Evolutionary conservation across 2,113 vertebrate species (phyloP).

Genomic region (Xenopus laevis): DNA sequence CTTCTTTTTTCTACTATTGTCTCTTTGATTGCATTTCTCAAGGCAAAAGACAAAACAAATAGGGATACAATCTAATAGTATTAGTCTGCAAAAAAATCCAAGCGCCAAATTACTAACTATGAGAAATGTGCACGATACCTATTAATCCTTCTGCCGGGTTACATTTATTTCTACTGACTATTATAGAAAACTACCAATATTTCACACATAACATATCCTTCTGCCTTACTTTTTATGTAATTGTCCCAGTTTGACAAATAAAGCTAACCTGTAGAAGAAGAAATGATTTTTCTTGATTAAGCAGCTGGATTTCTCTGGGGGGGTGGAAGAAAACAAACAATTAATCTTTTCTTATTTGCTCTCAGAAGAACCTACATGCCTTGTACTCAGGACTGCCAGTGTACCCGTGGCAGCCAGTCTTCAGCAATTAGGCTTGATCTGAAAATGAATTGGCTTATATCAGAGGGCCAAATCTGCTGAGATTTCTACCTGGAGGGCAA

Average conservation of each 20-base stretch:
- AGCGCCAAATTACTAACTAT: slow-evolving; percentile 72
- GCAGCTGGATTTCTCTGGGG: slow-evolving; percentile 82
- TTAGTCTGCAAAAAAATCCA: slow-evolving; percentile 70
- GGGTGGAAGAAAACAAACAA: slow-evolving; percentile 89
- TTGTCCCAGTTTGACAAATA: slow-evolving; percentile 74
- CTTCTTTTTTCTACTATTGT: slow-evolving; percentile 72
- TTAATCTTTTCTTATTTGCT: slow-evolving; percentile 94
- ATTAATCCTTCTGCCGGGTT: slow-evolving; percentile 64
- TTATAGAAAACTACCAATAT: slow-evolving; percentile 59
- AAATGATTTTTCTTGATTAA: slow-evolving; percentile 99
- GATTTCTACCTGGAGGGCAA: slow-evolving; percentile 69
- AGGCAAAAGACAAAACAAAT: slow-evolving; percentile 77
- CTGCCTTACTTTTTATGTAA: slow-evolving; percentile 57
- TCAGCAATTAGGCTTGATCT: slow-evolving; percentile 81
- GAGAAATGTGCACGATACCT: slow-evolving; percentile 65
- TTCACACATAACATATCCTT: slow-evolving; percentile 66
- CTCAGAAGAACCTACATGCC: slow-evolving; percentile 70
- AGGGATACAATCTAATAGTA: slow-evolving; percentile 74
- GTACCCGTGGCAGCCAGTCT: slow-evolving; percentile 79
- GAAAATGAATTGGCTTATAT: slow-evolving; percentile 78
- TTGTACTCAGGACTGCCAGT: slow-evolving; percentile 65
- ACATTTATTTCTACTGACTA: slow-evolving; percentile 62
- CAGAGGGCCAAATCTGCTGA: slow-evolving; percentile 71
- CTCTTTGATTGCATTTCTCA: slow-evolving; percentile 85
- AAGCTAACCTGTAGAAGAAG: slow-evolving; percentile 74